Base-by-base conservation (phyloP, 2,888 invertebrate genomes). In the Orthosia gothica region DNA sequence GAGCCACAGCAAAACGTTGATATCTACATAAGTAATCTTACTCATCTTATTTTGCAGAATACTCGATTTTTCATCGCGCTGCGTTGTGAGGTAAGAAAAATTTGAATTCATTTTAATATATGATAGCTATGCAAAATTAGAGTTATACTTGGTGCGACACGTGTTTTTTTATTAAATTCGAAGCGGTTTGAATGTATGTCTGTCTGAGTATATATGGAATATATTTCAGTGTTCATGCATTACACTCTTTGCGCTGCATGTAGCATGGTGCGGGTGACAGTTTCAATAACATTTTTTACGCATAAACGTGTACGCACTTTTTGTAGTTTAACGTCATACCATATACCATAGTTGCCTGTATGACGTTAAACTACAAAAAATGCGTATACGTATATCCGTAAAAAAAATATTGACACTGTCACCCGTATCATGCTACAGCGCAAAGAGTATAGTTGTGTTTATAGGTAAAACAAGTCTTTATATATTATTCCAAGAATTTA, bases 11-110 rank as follows among this genome's bases (percentile, higher is more conserved):
- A 66, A 76, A 77, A 79, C 66, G 82, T 76, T 71, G 74, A 82
- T 79, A 81, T 84, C 76, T 81, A 76, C 81, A 77, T 85, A 85
- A 79, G 49, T 78, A 87, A 77, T 82, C 76, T 73, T 69, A 66
- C 72, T 81, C 76, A 65, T 79, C 70, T 75, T 74, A 81, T 82
- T 81, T 79, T 74, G 57, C 58, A 68, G 66, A 63, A 72, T 61
- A 74, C 73, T 63, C 55, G 50, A 74, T 77, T 86, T 74, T 74
- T 84, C 70, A 65, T 49, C 52, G 32, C 49, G 32, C 52, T 59
- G 59, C 69, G 59, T 70, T 54, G 15, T 54, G 58, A 59, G 47
- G 70, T 70, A 70, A 55, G 73, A 70, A 59, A 49, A 59, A 64
- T 26, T 68, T 70, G 20, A 73, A 79, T 85, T 70, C 12, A 63